phyloP scores from a whole-genome alignment of 2,888 invertebrate species.

The Cosmorhoe ocellata region DNA sequence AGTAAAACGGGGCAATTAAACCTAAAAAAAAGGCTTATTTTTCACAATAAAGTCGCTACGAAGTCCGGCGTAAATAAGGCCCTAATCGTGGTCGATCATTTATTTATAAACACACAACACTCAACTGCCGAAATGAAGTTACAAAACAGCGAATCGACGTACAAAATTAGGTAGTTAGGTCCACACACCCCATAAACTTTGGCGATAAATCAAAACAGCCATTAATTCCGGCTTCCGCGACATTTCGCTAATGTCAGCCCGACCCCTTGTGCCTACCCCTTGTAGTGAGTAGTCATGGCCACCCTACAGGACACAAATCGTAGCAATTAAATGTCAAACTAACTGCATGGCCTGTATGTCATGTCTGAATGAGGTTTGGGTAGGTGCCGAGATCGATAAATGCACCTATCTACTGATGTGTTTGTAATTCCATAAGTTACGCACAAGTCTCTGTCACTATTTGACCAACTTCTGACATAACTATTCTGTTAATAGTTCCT shows the following conservation, averaged over 20 bases:
- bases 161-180: constrained; percentile 17
- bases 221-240: constrained; percentile 45
- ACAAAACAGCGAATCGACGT: constrained; percentile 9
- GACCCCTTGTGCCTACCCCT: constrained; percentile 26
- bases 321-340: constrained; percentile 34
- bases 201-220: constrained; percentile 43
- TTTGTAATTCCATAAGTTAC: no score
- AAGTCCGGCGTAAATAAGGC: no score
- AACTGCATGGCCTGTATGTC: constrained; percentile 11
- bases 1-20: no score
- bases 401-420: no score
- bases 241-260: constrained; percentile 49
- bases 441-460: no score
- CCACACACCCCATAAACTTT: constrained; percentile 25
- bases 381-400: not conserved
- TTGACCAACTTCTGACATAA: no score
- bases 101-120: no score
- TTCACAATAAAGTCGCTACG: no score
- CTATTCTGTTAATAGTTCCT: no score
- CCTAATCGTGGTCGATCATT: no score
- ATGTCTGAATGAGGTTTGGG: constrained; percentile 1
- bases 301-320: constrained; percentile 23
- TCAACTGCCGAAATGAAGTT: constrained; percentile 7
- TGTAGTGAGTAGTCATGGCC: constrained; percentile 14
- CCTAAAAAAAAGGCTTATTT: no score